Percentiles rank a stretch among this genome's conserved stretches.
phyloP scores from a whole-genome alignment of 2,888 invertebrate species.

The Dolomedes plantarius region DNA sequence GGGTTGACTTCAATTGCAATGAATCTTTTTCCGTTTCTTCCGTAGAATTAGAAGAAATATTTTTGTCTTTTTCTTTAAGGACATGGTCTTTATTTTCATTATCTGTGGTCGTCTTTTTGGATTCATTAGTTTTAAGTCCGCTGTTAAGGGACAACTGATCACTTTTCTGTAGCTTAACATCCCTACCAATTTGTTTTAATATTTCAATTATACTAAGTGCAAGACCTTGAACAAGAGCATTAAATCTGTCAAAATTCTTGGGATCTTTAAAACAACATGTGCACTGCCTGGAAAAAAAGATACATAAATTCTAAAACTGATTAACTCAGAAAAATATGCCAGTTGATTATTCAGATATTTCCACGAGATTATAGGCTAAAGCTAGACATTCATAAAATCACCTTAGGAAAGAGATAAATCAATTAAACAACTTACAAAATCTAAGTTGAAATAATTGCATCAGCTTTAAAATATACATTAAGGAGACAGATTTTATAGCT shows the following conservation, averaged over 20 bases:
- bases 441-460: no score
- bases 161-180: constrained; percentile 78
- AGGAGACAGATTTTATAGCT: no score
- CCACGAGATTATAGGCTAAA: no score
- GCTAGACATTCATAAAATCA: no score
- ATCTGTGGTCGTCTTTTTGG: constrained; percentile 45
- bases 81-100: constrained; percentile 50
- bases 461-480: no score
- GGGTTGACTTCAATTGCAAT: constrained; percentile 18
- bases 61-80: constrained; percentile 72
- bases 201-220: constrained; percentile 89
- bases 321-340: no score
- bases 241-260: constrained; percentile 94
- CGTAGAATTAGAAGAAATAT: constrained; percentile 66
- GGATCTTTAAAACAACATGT: constrained; percentile 95
- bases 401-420: no score
- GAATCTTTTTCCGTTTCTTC: constrained; percentile 57
- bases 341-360: no score
- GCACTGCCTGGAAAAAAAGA: constrained; percentile 85
- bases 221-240: constrained; percentile 90
- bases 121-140: constrained; percentile 39
- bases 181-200: constrained; percentile 79
- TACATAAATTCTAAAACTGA: no score
- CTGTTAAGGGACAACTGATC: constrained; percentile 22
- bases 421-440: no score